These are phyloP conservation scores for Carcharodon carcharias DNA, from an alignment of 2,797 vertebrate genomes.

Conservation along the genomic window DNA sequence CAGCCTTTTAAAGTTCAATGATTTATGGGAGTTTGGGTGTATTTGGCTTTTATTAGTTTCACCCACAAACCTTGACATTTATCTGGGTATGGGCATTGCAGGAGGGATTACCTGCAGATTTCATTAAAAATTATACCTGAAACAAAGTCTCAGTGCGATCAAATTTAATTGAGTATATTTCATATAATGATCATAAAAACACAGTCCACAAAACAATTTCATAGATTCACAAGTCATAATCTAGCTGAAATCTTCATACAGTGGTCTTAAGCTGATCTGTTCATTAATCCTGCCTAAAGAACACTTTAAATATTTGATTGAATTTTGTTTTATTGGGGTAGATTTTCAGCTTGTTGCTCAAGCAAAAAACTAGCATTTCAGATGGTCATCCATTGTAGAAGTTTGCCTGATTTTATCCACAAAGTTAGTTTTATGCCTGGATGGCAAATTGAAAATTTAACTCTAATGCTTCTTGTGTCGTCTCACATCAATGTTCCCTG, in stretches of 20 bases:
- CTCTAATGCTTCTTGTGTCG: not conserved
- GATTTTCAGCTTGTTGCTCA: not conserved
- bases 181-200: not conserved
- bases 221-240: not conserved
- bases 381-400: not conserved
- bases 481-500: too few species aligned
- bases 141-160: not conserved
- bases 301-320: not conserved
- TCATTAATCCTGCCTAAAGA: not conserved
- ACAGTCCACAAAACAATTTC: not conserved
- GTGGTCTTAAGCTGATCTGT: not conserved
- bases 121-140: slow-evolving; percentile 1
- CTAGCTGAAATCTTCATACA: not conserved
- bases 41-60: not conserved
- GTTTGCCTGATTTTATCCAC: not conserved
- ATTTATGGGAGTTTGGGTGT: not conserved
- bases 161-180: not conserved
- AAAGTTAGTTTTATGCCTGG: not conserved
- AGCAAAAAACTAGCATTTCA: not conserved
- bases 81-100: not conserved
- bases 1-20: not conserved
- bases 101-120: not conserved
- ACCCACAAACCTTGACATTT: not conserved
- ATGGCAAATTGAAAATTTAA: not conserved
- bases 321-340: not conserved